Evolutionary conservation across 1,140 invertebrate genomes (phyloP).

Genomic region (Drosophila nigrodunni): DNA sequence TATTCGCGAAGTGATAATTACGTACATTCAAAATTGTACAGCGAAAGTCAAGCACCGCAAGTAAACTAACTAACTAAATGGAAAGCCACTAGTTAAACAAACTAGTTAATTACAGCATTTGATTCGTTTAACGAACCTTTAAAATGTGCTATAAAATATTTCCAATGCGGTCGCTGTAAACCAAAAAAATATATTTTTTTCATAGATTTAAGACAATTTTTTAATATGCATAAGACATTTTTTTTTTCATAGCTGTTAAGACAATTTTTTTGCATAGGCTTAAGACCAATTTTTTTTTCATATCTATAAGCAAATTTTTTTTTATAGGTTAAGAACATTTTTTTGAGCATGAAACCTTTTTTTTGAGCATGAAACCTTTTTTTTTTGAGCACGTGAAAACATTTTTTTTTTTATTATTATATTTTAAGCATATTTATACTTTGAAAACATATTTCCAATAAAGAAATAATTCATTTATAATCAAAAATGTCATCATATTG

Average conservation of each 20-base stretch:
- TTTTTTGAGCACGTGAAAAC: conserved; percentile 48
- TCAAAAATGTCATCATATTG: not conserved
- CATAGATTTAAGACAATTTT: conserved; percentile 47
- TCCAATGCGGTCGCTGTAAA: conserved; percentile 45
- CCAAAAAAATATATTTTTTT: conserved; percentile 49
- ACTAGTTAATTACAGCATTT: not conserved
- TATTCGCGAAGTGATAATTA: conserved; percentile 13
- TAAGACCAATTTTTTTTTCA: conserved; percentile 41
- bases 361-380: conserved; percentile 66
- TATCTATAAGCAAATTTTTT: conserved; percentile 42
- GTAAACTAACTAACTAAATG: conserved; percentile 9
- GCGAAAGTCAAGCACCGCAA: conserved; percentile 27
- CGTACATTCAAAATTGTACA: conserved; percentile 14
- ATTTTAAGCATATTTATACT: conserved; percentile 20
- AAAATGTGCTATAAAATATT: conserved; percentile 23
- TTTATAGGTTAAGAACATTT: conserved; percentile 56
- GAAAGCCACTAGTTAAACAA: conserved; percentile 48
- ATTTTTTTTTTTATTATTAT: conserved; percentile 35
- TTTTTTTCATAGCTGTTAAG: conserved; percentile 32
- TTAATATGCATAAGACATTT: conserved; percentile 36
- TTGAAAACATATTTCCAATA: conserved; percentile 22
- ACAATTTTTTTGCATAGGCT: conserved; percentile 45
- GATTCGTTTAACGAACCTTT: conserved; percentile 51
- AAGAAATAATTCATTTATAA: conserved; percentile 17
- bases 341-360: conserved; percentile 70